Base-by-base conservation (phyloP, 2,888 invertebrate species). In the Chorisops tibialis region DNA sequence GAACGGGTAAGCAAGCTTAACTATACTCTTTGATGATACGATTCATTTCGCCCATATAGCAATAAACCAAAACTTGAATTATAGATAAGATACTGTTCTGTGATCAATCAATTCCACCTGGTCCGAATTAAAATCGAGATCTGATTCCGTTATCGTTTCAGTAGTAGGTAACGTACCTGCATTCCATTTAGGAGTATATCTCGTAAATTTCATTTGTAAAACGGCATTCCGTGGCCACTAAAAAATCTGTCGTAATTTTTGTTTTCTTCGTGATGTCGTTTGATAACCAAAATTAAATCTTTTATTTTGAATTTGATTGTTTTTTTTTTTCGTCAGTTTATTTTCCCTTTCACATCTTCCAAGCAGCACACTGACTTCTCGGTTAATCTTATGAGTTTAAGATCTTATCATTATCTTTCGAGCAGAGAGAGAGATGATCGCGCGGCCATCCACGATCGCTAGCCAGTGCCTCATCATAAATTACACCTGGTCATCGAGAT, bases 401-500 rank as follows among this genome's bases (percentile, higher is more conserved):
- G 56, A 56, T 56, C 56, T 56, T 56, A 56, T 56, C 56, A 56
- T 16, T 45, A 56, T 43, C 56, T 56, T 61, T 61, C 61, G 59
- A 47, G 61, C 22, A 38, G 43, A 45, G 59, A 56, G 56, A 56
- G 43, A 38, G 51, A 63, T 61, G 61, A 64, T 64, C 64, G 43
- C 47, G 37, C 58, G 39, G 48, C 39, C 30, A 54, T 24, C 54
- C 18, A 45, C 21, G 54, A 50, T 54, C 54, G 47, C 6, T 14
- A 37, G 16, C 12, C 5, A 1, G 48, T 39, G 30, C 52, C 58
- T 63, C 61, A 59, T 63, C 63, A 54, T 63, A 63, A 62, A 65
- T 63, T 65, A 65, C 56, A 65, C 49, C 62, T 63, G 62, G 65
- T 48, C 61, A 38, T 38, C 22, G 16, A 56, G 43, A 43, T 56